phyloP scores from a whole-genome alignment of 1,140 invertebrate species.

The Pogonomyrmex barbatus region DNA sequence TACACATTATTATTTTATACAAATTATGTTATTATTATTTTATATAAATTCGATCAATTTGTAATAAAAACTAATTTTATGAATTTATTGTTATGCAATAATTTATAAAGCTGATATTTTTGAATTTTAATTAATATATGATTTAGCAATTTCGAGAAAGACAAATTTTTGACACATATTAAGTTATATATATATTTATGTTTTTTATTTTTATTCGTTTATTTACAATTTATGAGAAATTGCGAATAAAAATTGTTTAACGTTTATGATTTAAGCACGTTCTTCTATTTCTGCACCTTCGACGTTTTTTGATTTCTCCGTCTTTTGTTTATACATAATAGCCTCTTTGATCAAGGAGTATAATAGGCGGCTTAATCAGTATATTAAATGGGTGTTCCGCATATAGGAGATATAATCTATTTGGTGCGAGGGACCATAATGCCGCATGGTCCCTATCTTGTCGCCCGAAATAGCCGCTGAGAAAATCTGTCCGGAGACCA shows the following conservation, averaged over 20 bases:
- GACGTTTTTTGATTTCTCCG: constrained; percentile 12
- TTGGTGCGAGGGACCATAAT: constrained; percentile 35
- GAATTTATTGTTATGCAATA: no score
- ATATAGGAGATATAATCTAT: constrained; percentile 51
- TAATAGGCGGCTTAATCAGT: constrained; percentile 55
- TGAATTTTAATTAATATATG: no score
- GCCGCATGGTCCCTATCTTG: constrained; percentile 41
- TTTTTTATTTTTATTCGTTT: background rate
- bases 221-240: background rate
- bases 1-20: no score
- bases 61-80: no score
- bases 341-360: constrained; percentile 33
- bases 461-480: constrained; percentile 55
- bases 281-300: background rate
- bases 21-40: no score
- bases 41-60: no score
- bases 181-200: no score
- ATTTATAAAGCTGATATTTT: no score
- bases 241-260: background rate
- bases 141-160: no score
- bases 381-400: constrained; percentile 53
- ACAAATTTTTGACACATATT: no score
- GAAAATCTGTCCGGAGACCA: constrained; percentile 64
- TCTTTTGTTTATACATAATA: constrained; percentile 1
- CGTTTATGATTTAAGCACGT: background rate